Conservation (phyloP, 2,888 invertebrate genomes). For the Imbricaverruca yamaguchii region DNA sequence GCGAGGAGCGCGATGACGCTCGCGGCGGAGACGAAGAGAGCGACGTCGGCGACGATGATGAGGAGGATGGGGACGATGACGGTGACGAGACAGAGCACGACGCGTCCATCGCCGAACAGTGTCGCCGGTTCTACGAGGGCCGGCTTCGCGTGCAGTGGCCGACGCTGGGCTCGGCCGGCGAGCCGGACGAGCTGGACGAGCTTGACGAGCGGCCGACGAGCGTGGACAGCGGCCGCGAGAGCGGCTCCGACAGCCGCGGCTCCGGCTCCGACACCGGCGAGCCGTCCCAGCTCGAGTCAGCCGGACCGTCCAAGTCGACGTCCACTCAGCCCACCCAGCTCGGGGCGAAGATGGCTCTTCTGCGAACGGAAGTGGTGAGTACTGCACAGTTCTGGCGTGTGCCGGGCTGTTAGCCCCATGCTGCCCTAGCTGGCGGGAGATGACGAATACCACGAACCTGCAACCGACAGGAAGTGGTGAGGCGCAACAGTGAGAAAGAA, state of each 20-base stretch:
- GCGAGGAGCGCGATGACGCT: neutral
- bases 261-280: neutral
- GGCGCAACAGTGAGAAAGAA: no score
- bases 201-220: neutral
- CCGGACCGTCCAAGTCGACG: neutral
- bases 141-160: neutral
- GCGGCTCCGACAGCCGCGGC: conserved; percentile 4
- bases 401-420: no score
- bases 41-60: neutral
- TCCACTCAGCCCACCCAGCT: neutral
- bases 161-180: neutral
- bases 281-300: neutral
- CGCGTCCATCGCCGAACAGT: neutral
- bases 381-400: neutral
- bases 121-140: neutral
- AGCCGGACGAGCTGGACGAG: neutral
- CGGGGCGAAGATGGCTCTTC: neutral
- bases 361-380: conserved; percentile 6
- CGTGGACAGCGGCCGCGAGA: conserved; percentile 10
- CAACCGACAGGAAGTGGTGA: no score
- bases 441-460: no score
- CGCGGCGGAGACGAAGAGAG: neutral
- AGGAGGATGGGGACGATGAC: neutral
- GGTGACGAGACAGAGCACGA: neutral
- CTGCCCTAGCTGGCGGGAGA: no score